Conservation (phyloP, 2,888 invertebrate genomes). For the Drosophila borealis region DNA sequence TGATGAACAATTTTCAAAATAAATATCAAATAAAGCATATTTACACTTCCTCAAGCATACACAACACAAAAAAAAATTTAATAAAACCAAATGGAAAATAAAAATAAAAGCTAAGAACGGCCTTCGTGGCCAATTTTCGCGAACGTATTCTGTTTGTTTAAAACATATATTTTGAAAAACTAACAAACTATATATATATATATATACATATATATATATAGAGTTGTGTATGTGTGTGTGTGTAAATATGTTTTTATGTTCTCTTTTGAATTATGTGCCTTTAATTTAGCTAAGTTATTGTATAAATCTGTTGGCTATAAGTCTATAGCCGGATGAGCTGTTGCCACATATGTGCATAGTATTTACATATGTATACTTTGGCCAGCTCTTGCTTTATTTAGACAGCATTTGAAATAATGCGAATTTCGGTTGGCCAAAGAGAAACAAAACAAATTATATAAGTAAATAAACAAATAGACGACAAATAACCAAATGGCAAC, state of each 20-base stretch:
- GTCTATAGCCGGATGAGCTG: constrained; percentile 6
- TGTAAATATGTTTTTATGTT: not conserved
- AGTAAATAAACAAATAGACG: constrained; percentile 17
- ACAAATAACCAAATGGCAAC: not conserved
- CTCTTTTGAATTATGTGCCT: constrained; percentile 8
- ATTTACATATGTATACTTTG: constrained; percentile 16
- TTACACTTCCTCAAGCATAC: constrained; percentile 62
- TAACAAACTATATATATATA: constrained; percentile 3
- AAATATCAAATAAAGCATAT: constrained; percentile 27
- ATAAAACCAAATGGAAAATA: constrained; percentile 27
- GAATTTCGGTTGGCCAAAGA: constrained; percentile 17
- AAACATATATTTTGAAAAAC: constrained; percentile 20
- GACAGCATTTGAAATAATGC: constrained; percentile 15
- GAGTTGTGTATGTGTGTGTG: not conserved
- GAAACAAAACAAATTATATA: constrained; percentile 5
- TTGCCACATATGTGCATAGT: not conserved
- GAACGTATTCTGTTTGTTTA: constrained; percentile 36
- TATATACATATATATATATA: not conserved
- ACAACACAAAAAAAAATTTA: constrained; percentile 32
- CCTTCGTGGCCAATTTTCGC: constrained; percentile 63
- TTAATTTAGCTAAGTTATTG: constrained; percentile 14
- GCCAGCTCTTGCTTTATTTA: constrained; percentile 30
- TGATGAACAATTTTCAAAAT: constrained; percentile 26
- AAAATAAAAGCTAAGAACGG: constrained; percentile 41
- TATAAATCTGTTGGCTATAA: constrained; percentile 13